phyloP scores from a whole-genome alignment of 2,797 vertebrate genomes.

The Betta splendens region DNA sequence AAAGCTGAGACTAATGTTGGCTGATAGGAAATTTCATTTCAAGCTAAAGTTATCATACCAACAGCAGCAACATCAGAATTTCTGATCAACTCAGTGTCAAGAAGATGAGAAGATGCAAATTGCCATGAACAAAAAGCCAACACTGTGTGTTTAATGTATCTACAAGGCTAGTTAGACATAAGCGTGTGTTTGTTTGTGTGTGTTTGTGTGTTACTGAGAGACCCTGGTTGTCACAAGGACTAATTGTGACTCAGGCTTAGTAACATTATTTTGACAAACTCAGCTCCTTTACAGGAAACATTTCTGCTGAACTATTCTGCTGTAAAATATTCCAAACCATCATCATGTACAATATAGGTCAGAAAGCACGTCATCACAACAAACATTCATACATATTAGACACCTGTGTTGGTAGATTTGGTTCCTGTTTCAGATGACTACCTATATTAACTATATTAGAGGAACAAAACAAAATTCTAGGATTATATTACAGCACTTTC shows the following conservation, averaged over 20 bases:
- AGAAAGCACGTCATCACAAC: slow-evolving; percentile 20
- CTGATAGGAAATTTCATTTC: too few species aligned
- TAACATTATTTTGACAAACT: too few species aligned
- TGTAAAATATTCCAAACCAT: background rate
- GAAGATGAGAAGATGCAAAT: background rate
- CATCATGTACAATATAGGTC: background rate
- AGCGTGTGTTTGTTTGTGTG: background rate
- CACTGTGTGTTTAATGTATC: slow-evolving; percentile 6
- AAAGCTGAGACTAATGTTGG: too few species aligned
- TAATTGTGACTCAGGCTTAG: too few species aligned
- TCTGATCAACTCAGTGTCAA: too few species aligned
- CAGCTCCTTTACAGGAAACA: background rate
- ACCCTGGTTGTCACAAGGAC: too few species aligned
- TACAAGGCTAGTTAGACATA: slow-evolving; percentile 11
- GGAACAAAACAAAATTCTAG: background rate
- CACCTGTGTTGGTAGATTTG: background rate
- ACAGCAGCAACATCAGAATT: too few species aligned
- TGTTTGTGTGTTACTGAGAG: background rate
- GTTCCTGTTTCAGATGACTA: slow-evolving; percentile 16
- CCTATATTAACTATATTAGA: background rate
- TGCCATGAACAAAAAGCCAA: slow-evolving; percentile 4
- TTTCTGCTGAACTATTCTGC: slow-evolving; percentile 1
- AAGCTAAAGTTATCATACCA: too few species aligned
- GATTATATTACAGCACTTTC: slow-evolving; percentile 18
- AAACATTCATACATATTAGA: background rate